Conservation (phyloP, 2,888 invertebrate genomes). For the Trichogramma dendrolimi region DNA sequence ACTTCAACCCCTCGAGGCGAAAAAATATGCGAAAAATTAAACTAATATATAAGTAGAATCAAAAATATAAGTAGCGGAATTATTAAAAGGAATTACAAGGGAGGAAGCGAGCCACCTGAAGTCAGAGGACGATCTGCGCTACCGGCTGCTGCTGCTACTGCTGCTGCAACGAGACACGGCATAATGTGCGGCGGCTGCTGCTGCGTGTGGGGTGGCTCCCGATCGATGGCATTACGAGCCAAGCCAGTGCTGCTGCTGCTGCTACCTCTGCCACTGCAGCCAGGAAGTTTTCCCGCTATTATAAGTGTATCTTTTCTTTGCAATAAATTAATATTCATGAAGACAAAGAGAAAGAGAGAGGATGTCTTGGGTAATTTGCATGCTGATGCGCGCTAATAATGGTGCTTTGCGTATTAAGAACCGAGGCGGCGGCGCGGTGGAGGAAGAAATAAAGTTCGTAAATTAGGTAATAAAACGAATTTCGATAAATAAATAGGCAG, state of each 20-base stretch:
- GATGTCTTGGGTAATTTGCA: conserved; percentile 10
- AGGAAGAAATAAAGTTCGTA: too few species aligned
- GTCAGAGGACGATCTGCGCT: not conserved
- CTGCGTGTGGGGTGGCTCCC: conserved; percentile 1
- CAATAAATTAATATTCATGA: conserved; percentile 22
- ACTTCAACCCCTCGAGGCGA: not conserved
- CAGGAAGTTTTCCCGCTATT: too few species aligned
- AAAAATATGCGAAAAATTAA: conserved; percentile 1
- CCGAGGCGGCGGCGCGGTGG: not conserved
- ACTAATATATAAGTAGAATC: too few species aligned
- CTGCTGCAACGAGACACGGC: not conserved
- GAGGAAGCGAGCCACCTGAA: too few species aligned
- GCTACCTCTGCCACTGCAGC: too few species aligned
- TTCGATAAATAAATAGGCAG: too few species aligned
- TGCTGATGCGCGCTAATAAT: conserved; percentile 22
- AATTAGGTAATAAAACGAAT: too few species aligned
- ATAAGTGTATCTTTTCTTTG: not conserved
- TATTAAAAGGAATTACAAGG: too few species aligned
- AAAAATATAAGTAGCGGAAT: too few species aligned
- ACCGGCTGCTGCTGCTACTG: not conserved
- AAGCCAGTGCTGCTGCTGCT: not conserved
- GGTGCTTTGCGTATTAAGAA: not conserved
- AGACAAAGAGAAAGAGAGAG: not conserved
- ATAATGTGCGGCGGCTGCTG: not conserved
- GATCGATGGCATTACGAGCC: conserved; percentile 16